Base-by-base conservation (phyloP, 2,888 invertebrate genomes). In the Cyaniris semiargus region DNA sequence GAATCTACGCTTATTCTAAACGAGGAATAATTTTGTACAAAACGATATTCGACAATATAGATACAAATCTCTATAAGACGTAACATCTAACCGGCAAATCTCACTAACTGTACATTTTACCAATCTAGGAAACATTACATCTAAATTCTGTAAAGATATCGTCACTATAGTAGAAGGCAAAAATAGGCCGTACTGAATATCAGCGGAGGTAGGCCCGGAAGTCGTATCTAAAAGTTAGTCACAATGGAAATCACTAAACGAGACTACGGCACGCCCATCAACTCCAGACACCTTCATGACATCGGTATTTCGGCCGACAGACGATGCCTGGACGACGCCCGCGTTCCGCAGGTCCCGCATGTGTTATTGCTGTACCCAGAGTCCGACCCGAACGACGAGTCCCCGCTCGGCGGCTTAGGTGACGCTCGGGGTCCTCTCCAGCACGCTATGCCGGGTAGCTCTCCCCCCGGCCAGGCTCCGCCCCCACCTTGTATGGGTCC, bases 331-430 rank as follows among this genome's bases (percentile, higher is more conserved):
- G 94, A 95, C 3, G 95, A 95, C 4, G 95, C 95, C 76, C 95
- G 90, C 1, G 95, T 95, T 15, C 96, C 96, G 70, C 84, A 84
- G 0, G 96, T 96, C 1, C 96, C 96, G 80, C 96, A 96, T 5
- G 96, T 96, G 84, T 96, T 96, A 89, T 97, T 97, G 88, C 97
- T 97, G 89, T 97, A 97, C 13, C 97, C 97, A 72, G 97, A 97
- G 89, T 97, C 97, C 10, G 97, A 97, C 48, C 97, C 97, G 82
- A 97, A 96, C 5, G 97, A 97, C 6, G 97, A 97, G 84, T 96
- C 96, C 81, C 96, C 95, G 80, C 96, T 95, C 77, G 96, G 96
- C 66, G 95, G 95, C 84, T 95, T 95, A 2, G 95, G 95, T 58
- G 94, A 93, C 1, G 91, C 92, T 80, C 90, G 87, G 31, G 90